Evolutionary conservation across 2,888 invertebrate genomes (phyloP).

Genomic region (Criorhina ranunculi): DNA sequence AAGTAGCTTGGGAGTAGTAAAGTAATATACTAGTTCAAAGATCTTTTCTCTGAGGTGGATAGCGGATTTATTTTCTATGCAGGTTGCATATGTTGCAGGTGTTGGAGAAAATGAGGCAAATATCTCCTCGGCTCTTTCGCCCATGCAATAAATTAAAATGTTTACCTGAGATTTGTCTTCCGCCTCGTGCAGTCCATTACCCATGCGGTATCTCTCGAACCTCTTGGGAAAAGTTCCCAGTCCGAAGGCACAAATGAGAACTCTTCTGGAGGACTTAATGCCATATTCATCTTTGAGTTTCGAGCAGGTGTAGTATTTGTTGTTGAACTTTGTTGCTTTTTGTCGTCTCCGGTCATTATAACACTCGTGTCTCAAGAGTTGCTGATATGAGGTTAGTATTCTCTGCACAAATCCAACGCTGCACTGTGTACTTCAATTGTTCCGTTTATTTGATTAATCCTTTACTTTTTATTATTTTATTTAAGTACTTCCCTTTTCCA

Average conservation of each 20-base stretch:
- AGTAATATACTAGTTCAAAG: no score
- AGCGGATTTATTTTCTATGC: constrained; percentile 1
- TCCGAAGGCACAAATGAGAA: constrained; percentile 21
- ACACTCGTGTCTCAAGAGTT: no score
- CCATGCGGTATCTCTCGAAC: constrained; percentile 22
- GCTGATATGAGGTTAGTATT: no score
- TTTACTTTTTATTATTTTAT: no score
- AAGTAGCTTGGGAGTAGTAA: no score
- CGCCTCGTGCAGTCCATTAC: constrained; percentile 16
- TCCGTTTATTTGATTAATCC: no score
- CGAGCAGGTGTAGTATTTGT: background rate
- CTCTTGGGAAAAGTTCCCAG: constrained; percentile 23
- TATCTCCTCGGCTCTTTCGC: constrained; percentile 25
- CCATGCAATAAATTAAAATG: constrained; percentile 30
- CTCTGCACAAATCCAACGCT: no score
- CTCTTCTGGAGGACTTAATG: constrained; percentile 14
- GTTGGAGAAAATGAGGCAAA: constrained; percentile 4
- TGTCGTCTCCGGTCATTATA: no score
- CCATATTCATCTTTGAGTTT: constrained; percentile 5
- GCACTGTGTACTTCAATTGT: no score
- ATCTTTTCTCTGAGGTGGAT: no score
- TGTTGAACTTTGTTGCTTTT: no score
- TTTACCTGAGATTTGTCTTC: constrained; percentile 10
- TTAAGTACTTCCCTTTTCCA: no score
- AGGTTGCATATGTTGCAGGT: constrained; percentile 21